A percentile compares a stretch with the other conserved stretches of the same genome.
These are phyloP conservation scores for Procambarus virginalis DNA, from an alignment of 1,140 invertebrate species.

Conservation along the genomic window DNA sequence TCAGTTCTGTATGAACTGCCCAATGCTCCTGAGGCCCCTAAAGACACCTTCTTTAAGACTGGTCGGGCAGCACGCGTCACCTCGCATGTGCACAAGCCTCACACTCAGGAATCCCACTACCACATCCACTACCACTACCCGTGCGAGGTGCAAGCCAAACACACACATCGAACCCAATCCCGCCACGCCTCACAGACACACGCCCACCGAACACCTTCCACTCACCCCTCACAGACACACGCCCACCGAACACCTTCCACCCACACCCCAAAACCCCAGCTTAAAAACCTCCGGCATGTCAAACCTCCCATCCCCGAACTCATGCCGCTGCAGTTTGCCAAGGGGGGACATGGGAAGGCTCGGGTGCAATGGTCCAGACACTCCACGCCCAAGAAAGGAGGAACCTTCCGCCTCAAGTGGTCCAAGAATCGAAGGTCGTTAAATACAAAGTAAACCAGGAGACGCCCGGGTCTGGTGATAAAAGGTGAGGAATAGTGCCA, in stretches of 20 bases:
- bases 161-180: not conserved
- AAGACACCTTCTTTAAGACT: not conserved
- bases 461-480: not conserved
- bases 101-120: conserved; percentile 10
- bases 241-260: too few species aligned
- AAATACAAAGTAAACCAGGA: not conserved
- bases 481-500: conserved; percentile 7
- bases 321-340: conserved; percentile 10
- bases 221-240: not conserved
- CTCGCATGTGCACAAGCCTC: not conserved
- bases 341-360: conserved; percentile 7
- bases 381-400: conserved; percentile 21
- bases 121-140: conserved; percentile 46
- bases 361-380: conserved; percentile 28
- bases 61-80: not conserved
- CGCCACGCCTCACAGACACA: not conserved
- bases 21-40: not conserved
- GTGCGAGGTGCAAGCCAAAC: not conserved
- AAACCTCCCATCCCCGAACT: not conserved
- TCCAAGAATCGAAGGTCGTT: not conserved
- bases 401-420: conserved; percentile 31
- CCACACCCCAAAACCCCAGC: not conserved
- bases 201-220: too few species aligned
- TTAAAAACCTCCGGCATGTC: not conserved
- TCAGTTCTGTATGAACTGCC: not conserved